These are phyloP conservation scores for Hydriomena furcata DNA, from an alignment of 2,888 invertebrate genomes.

Conservation along the genomic window DNA sequence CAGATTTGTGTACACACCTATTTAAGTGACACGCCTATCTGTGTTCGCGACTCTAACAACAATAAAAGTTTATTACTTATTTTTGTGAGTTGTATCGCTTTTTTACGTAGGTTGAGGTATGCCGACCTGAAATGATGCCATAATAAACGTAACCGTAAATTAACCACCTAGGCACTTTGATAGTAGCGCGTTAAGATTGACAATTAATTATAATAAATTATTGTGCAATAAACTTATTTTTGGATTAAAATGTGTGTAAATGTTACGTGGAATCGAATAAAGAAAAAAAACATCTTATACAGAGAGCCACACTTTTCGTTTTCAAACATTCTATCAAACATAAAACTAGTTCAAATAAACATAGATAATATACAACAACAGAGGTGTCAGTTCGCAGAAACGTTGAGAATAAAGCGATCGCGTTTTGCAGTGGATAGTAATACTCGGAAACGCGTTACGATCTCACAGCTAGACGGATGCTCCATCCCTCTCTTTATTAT, in stretches of 20 bases:
- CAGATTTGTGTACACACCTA: conserved; percentile 68
- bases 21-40: conserved; percentile 63
- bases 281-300: conserved; percentile 18
- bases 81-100: conserved; percentile 30
- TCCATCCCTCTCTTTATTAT: conserved; percentile 78
- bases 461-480: conserved; percentile 71
- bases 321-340: conserved; percentile 50
- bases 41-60: conserved; percentile 46
- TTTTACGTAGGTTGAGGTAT: conserved; percentile 30
- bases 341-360: conserved; percentile 68
- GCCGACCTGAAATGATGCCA: conserved; percentile 24
- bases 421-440: conserved; percentile 72
- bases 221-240: conserved; percentile 35
- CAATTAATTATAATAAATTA: conserved; percentile 39
- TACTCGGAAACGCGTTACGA: conserved; percentile 75
- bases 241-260: conserved; percentile 38
- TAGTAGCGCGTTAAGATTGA: conserved; percentile 32
- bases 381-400: conserved; percentile 78
- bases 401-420: conserved; percentile 71
- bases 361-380: conserved; percentile 76
- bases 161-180: conserved; percentile 29
- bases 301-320: conserved; percentile 50
- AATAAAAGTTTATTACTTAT: conserved; percentile 35
- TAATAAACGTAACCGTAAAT: conserved; percentile 34
- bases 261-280: conserved; percentile 33